These are phyloP conservation scores for Esox niger DNA, from an alignment of 2,113 vertebrate genomes.

Conservation along the genomic window DNA sequence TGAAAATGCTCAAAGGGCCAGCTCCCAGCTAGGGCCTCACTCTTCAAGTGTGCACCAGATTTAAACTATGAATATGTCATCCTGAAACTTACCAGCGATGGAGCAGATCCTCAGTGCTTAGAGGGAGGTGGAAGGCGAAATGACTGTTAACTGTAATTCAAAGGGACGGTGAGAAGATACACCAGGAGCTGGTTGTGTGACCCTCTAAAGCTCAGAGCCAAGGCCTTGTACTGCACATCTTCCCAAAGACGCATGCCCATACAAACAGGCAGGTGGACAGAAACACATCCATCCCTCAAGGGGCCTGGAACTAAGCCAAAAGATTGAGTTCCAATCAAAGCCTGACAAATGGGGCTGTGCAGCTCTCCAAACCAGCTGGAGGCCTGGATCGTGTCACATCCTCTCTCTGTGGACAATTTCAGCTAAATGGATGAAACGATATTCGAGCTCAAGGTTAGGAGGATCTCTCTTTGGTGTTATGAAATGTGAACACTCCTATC, in stretches of 20 bases:
- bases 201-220: constrained; percentile 34
- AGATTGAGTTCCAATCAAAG: background rate
- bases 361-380: background rate
- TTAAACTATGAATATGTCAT: background rate
- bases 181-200: constrained; percentile 40
- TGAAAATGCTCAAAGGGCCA: background rate
- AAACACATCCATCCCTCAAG: constrained; percentile 1
- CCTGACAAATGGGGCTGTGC: background rate
- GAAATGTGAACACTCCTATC: background rate
- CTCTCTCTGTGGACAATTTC: background rate
- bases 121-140: constrained; percentile 26
- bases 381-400: background rate
- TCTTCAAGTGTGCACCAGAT: background rate
- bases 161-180: constrained; percentile 45
- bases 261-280: constrained; percentile 1
- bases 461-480: background rate
- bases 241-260: background rate
- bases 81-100: background rate
- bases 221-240: constrained; percentile 23
- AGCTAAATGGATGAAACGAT: background rate
- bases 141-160: constrained; percentile 51
- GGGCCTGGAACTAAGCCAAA: background rate
- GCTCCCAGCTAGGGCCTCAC: background rate
- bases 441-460: constrained; percentile 28
- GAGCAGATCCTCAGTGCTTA: background rate